Evolutionary conservation across 2,113 vertebrate species (phyloP).

Genomic region (Trachemys scripta): DNA sequence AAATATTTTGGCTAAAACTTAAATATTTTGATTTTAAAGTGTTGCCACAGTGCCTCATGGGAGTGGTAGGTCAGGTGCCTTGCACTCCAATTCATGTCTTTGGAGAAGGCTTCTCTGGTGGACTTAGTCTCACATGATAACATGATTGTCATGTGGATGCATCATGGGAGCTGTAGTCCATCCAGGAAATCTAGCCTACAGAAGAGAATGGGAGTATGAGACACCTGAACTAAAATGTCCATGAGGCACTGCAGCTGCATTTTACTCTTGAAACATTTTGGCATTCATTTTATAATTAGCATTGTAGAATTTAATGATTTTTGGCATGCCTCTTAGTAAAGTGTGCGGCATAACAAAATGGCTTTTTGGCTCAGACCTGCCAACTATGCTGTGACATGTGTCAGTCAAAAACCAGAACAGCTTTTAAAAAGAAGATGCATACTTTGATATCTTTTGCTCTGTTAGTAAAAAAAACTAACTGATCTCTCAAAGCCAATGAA

Average conservation of each 20-base stretch:
- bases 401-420: conserved; percentile 1
- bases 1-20: background rate
- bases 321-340: background rate
- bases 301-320: background rate
- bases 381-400: background rate
- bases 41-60: background rate
- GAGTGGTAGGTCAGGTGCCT: background rate
- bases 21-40: background rate
- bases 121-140: background rate
- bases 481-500: background rate
- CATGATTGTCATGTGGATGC: background rate
- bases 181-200: background rate
- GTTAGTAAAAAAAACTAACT: background rate
- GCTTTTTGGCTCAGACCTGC: background rate
- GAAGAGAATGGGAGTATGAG: background rate
- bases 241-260: background rate
- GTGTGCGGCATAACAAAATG: background rate
- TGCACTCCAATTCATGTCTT: background rate
- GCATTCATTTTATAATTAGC: background rate
- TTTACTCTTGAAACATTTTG: background rate
- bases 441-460: conserved; percentile 25
- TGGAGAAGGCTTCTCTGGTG: background rate
- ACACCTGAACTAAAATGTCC: background rate
- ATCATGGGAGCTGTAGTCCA: background rate
- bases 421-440: conserved; percentile 20